Percentiles rank a stretch among this genome's conserved stretches.
phyloP scores from a whole-genome alignment of 2,113 vertebrate genomes.

The Progne subis region DNA sequence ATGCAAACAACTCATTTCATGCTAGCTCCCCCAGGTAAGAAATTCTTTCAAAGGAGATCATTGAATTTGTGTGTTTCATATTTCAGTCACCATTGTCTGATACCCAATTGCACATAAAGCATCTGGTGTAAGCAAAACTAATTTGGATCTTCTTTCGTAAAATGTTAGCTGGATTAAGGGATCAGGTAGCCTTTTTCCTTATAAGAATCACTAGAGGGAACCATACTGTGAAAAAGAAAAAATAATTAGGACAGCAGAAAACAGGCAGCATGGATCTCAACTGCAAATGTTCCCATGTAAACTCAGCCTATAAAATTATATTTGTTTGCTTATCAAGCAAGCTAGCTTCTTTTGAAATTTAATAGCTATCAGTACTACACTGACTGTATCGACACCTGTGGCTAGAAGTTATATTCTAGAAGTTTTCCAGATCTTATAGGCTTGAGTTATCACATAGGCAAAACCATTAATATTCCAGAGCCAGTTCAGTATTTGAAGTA shows the following conservation, averaged over 20 bases:
- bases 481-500: neutral
- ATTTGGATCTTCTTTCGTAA: slow-evolving; percentile 81
- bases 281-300: slow-evolving; percentile 58
- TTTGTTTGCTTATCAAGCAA: slow-evolving; percentile 32
- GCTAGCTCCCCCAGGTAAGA: slow-evolving; percentile 33
- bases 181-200: slow-evolving; percentile 80
- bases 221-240: slow-evolving; percentile 71
- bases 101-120: slow-evolving; percentile 77
- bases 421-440: neutral
- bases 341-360: slow-evolving; percentile 18
- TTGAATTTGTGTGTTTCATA: slow-evolving; percentile 61
- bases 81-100: slow-evolving; percentile 66
- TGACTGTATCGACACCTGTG: slow-evolving; percentile 38
- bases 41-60: slow-evolving; percentile 51
- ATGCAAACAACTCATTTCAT: slow-evolving; percentile 12
- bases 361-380: slow-evolving; percentile 6
- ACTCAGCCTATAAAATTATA: slow-evolving; percentile 48
- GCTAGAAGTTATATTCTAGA: neutral
- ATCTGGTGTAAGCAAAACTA: slow-evolving; percentile 82
- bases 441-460: neutral
- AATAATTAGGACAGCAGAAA: slow-evolving; percentile 74
- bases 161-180: slow-evolving; percentile 82
- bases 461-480: neutral
- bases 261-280: slow-evolving; percentile 1
- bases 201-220: slow-evolving; percentile 80